phyloP scores from a whole-genome alignment of 2,888 invertebrate species.

The Drosophila meridionalis region DNA sequence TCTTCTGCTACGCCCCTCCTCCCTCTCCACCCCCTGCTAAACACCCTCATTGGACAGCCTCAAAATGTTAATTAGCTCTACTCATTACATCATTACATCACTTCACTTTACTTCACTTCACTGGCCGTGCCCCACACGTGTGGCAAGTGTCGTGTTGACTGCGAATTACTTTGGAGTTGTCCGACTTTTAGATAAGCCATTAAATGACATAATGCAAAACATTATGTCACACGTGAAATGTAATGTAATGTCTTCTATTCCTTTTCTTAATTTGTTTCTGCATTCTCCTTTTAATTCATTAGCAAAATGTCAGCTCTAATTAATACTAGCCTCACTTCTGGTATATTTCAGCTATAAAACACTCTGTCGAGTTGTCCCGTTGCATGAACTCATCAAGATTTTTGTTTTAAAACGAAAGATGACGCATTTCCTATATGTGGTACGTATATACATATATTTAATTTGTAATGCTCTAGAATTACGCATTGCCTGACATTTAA shows the following conservation, averaged over 20 bases:
- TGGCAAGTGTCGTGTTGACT: constrained; percentile 48
- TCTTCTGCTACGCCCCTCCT: neutral
- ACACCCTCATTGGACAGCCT: constrained; percentile 2
- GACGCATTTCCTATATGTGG: constrained; percentile 35
- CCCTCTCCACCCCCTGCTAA: neutral
- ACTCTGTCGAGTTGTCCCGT: constrained; percentile 14
- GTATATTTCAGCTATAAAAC: constrained; percentile 2
- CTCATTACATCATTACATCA: constrained; percentile 63
- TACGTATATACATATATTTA: neutral
- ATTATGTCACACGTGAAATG: constrained; percentile 21
- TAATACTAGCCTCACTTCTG: constrained; percentile 18
- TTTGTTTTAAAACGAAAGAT: constrained; percentile 12
- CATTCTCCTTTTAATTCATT: constrained; percentile 43
- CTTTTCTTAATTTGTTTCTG: neutral
- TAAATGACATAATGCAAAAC: constrained; percentile 43
- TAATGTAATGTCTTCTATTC: neutral
- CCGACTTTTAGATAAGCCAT: constrained; percentile 31
- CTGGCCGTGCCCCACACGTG: constrained; percentile 15
- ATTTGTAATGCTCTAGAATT: neutral
- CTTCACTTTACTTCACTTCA: constrained; percentile 49
- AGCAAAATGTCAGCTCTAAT: constrained; percentile 34
- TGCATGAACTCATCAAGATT: constrained; percentile 23
- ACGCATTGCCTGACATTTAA: constrained; percentile 21
- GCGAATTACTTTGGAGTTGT: constrained; percentile 45
- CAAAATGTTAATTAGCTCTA: constrained; percentile 69